Conservation (phyloP, 2,888 invertebrate genomes). For the Pristionchus fissidentatus region DNA sequence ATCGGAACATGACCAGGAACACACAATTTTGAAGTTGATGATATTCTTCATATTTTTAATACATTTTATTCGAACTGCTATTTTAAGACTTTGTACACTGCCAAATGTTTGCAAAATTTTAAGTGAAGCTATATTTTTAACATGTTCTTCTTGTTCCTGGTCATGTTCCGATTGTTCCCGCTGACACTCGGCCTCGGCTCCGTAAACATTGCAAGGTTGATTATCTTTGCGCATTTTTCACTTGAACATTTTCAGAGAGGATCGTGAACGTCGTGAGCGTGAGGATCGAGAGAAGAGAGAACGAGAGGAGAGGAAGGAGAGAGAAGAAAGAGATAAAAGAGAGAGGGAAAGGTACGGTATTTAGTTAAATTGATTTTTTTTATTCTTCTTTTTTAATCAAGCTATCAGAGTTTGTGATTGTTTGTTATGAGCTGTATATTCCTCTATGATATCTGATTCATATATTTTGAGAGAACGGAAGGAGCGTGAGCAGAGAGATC, state of each 20-base stretch:
- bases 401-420: too few species aligned
- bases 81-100: too few species aligned
- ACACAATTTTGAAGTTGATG: not conserved
- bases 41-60: not conserved
- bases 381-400: too few species aligned
- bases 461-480: constrained; percentile 13
- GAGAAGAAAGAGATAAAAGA: not conserved
- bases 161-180: not conserved
- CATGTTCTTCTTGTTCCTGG: not conserved
- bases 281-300: constrained; percentile 32
- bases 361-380: not conserved
- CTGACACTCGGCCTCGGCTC: not conserved
- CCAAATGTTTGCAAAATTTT: too few species aligned
- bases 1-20: too few species aligned
- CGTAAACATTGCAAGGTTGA: not conserved
- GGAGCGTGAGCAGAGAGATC: constrained; percentile 38
- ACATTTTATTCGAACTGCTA: too few species aligned
- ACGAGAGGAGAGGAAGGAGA: constrained; percentile 19
- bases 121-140: too few species aligned
- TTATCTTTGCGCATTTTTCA: not conserved
- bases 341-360: constrained; percentile 4
- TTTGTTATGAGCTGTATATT: too few species aligned
- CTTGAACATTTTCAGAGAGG: constrained; percentile 8
- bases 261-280: constrained; percentile 37
- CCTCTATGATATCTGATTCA: not conserved